These are phyloP conservation scores for Malurus leucopterus DNA, from an alignment of 2,797 vertebrate genomes.

Conservation along the genomic window DNA sequence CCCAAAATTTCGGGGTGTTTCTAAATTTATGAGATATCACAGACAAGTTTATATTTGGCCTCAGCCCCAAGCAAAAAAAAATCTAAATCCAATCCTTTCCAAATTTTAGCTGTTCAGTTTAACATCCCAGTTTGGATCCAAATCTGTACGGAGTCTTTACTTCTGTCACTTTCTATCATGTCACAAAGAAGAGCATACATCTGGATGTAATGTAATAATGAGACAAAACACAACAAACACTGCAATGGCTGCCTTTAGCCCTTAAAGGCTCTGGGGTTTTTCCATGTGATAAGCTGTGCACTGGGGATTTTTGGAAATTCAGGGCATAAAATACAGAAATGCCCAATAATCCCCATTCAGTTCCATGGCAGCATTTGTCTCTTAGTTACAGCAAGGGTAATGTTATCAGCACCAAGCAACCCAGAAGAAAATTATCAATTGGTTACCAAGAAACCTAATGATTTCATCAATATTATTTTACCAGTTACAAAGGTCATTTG, in stretches of 20 bases:
- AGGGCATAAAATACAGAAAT: slow-evolving; percentile 10
- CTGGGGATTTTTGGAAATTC: slow-evolving; percentile 14
- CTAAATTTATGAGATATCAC: neutral
- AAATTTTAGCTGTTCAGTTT: neutral
- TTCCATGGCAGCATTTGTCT: slow-evolving; percentile 43
- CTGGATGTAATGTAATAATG: neutral
- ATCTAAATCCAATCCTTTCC: neutral
- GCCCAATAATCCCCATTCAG: neutral
- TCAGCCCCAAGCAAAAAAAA: neutral
- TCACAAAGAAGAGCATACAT: neutral
- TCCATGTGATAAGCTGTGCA: neutral
- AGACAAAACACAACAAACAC: neutral
- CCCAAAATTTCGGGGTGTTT: neutral
- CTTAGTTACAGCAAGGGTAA: slow-evolving; percentile 63
- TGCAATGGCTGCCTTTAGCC: neutral
- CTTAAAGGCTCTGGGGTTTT: neutral
- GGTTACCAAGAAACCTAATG: slow-evolving; percentile 59
- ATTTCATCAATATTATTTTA: slow-evolving; percentile 61
- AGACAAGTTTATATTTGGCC: neutral
- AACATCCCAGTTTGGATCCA: neutral
- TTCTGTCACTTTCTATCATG: slow-evolving; percentile 10
- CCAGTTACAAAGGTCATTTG: slow-evolving; percentile 56
- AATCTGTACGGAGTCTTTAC: neutral
- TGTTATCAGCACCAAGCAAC: slow-evolving; percentile 37
- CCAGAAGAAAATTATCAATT: slow-evolving; percentile 47